These are phyloP conservation scores for Schlechtendalia chinensis DNA, from an alignment of 1,140 invertebrate genomes.

Conservation along the genomic window DNA sequence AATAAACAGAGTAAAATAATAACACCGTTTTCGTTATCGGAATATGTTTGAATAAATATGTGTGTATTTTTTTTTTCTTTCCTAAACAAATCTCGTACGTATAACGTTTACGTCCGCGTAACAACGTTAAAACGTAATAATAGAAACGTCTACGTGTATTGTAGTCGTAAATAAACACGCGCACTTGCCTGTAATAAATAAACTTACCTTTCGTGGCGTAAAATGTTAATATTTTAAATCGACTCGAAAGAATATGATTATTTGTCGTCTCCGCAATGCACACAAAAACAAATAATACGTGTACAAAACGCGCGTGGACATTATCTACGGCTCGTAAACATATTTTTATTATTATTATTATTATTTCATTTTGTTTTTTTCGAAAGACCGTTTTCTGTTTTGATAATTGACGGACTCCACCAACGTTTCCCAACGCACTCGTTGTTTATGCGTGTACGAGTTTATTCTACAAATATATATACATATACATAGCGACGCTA, in stretches of 20 bases:
- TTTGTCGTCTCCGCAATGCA: background rate
- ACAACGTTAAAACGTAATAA: slow-evolving; percentile 10
- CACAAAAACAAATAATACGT: slow-evolving; percentile 25
- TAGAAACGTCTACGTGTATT: background rate
- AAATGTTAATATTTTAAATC: slow-evolving; percentile 27
- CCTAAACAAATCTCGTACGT: background rate
- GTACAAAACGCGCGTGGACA: background rate
- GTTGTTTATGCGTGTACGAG: background rate
- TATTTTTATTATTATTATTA: no score
- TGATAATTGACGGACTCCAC: background rate
- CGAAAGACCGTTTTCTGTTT: slow-evolving; percentile 6
- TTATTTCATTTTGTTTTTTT: no score
- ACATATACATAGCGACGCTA: no score
- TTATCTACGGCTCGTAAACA: background rate
- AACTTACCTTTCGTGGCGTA: background rate
- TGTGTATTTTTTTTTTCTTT: background rate
- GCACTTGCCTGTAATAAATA: background rate
- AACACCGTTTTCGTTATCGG: background rate
- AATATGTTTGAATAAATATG: no score
- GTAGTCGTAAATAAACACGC: slow-evolving; percentile 6
- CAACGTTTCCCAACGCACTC: background rate
- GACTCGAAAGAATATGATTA: background rate
- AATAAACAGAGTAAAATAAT: no score
- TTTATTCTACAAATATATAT: no score
- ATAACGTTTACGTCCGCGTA: background rate